These are phyloP conservation scores for Sebastes itinus DNA, from an alignment of 2,797 vertebrate species.

Conservation along the genomic window DNA sequence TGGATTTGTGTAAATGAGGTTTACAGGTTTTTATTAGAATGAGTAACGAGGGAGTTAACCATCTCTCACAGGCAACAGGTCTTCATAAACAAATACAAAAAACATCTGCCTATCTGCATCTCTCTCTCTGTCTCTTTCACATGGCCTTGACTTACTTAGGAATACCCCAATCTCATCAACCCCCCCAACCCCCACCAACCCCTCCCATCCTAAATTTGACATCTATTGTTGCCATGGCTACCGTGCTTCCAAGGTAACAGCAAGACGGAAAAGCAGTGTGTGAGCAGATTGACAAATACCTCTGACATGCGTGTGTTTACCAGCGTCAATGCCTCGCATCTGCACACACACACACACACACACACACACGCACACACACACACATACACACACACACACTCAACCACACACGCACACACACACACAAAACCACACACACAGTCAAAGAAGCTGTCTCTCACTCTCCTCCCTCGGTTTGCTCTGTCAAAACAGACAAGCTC, in stretches of 20 bases:
- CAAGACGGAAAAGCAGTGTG: constrained; percentile 75
- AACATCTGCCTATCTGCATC: constrained; percentile 13
- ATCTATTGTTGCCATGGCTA: constrained; percentile 84
- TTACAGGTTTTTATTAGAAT: constrained; percentile 19
- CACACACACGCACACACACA: not conserved
- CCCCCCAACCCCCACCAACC: not conserved
- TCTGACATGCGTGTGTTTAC: constrained; percentile 70
- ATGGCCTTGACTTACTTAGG: constrained; percentile 56
- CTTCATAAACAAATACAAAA: not conserved
- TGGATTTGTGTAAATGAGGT: constrained; percentile 25
- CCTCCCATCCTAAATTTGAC: constrained; percentile 69
- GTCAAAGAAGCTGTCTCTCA: not conserved
- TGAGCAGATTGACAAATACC: constrained; percentile 84
- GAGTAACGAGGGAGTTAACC: constrained; percentile 8
- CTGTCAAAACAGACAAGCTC: constrained; percentile 17
- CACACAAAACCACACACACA: not conserved
- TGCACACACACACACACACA: not conserved
- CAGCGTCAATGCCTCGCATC: not conserved
- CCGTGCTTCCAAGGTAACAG: constrained; percentile 85
- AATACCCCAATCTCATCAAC: constrained; percentile 62
- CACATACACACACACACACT: not conserved
- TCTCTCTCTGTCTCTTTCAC: constrained; percentile 20
- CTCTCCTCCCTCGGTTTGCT: not conserved
- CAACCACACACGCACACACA: not conserved
- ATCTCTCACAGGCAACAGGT: constrained; percentile 64